phyloP scores from a whole-genome alignment of 2,888 invertebrate species.

The Cryptus armator region DNA sequence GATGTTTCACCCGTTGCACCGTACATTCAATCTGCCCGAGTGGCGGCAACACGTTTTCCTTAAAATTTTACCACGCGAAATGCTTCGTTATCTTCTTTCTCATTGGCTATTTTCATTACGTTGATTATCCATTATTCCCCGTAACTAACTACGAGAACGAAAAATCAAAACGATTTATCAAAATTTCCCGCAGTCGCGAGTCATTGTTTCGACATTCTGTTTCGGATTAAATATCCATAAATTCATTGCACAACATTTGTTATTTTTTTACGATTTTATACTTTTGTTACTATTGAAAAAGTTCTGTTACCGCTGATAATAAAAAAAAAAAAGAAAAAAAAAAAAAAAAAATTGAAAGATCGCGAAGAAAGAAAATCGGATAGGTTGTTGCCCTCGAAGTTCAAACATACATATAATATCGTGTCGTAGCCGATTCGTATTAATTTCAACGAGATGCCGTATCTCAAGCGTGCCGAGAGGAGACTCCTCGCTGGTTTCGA shows the following conservation, averaged over 20 bases:
- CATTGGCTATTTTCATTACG: not conserved
- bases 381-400: not conserved
- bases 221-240: too few relatives aligned
- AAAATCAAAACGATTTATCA: not conserved
- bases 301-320: too few relatives aligned
- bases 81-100: not conserved
- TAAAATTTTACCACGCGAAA: not conserved
- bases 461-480: conserved; percentile 9
- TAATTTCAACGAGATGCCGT: conserved; percentile 24
- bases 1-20: too few relatives aligned
- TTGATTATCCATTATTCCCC: not conserved
- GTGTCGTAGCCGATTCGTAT: not conserved
- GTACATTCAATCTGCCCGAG: too few relatives aligned
- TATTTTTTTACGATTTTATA: too few relatives aligned
- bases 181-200: too few relatives aligned
- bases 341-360: too few relatives aligned
- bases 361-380: not conserved
- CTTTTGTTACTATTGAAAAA: too few relatives aligned
- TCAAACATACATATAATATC: conserved; percentile 18
- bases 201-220: too few relatives aligned
- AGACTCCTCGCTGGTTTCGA: conserved; percentile 11
- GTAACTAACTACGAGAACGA: not conserved
- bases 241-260: too few relatives aligned
- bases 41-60: too few relatives aligned
- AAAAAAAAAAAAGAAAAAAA: too few relatives aligned